phyloP scores from a whole-genome alignment of 2,797 vertebrate genomes.

The Natrix natrix region DNA sequence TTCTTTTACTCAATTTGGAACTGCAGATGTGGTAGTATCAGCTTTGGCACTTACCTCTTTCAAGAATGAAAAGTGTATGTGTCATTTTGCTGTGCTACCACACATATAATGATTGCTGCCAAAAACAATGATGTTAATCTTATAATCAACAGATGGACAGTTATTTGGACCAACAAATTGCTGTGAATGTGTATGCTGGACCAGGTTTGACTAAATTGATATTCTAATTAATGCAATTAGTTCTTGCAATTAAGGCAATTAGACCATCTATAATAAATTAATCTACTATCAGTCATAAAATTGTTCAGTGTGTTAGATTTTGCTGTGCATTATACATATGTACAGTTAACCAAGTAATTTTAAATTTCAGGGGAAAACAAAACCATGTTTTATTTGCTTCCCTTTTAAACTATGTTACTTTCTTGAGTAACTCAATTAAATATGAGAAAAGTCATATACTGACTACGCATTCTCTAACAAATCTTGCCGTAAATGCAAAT shows the following conservation, averaged over 20 bases:
- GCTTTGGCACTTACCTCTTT: background rate
- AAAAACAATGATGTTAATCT: background rate
- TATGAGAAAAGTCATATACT: background rate
- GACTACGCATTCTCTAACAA: background rate
- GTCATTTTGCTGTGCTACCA: background rate
- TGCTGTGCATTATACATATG: background rate
- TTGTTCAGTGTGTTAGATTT: background rate
- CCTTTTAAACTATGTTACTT: background rate
- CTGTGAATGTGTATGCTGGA: background rate
- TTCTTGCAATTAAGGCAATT: background rate
- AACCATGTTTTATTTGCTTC: background rate
- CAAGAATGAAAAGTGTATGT: background rate
- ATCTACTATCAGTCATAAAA: background rate
- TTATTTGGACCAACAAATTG: background rate
- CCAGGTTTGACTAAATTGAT: background rate
- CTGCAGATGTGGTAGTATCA: background rate
- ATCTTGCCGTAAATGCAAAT: conserved; percentile 18
- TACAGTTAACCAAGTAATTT: background rate
- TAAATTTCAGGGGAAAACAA: background rate
- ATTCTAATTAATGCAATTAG: background rate
- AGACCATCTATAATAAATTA: background rate
- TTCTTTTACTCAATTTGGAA: background rate
- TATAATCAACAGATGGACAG: background rate
- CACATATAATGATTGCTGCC: background rate
- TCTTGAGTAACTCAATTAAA: background rate